Evolutionary conservation across 2,113 vertebrate species (phyloP).

Genomic region (Corydoras maculifer): DNA sequence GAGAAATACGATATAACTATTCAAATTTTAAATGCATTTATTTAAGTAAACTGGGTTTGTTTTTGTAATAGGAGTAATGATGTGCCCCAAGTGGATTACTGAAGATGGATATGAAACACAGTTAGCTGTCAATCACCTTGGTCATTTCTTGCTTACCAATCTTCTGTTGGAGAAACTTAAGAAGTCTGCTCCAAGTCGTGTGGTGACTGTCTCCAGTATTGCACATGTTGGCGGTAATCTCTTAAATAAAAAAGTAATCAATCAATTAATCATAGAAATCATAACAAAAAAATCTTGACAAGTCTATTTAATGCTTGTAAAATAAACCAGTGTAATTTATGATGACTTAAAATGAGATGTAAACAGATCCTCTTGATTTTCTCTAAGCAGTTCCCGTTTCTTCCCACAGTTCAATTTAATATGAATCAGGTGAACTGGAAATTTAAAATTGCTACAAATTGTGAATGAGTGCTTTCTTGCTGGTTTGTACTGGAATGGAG

Average conservation of each 20-base stretch:
- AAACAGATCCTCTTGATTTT: no score
- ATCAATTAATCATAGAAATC: no score
- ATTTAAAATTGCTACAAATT: no score
- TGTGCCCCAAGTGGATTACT: conserved; percentile 65
- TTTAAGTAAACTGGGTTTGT: not conserved
- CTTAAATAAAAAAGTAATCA: not conserved
- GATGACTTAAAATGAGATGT: no score
- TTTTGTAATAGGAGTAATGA: conserved; percentile 62
- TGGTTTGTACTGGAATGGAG: no score
- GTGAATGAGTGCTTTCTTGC: no score
- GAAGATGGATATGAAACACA: conserved; percentile 70
- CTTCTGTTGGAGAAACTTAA: conserved; percentile 59
- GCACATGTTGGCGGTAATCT: conserved; percentile 56
- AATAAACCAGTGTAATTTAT: no score
- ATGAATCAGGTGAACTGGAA: no score
- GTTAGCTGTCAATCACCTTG: conserved; percentile 66
- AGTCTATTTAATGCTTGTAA: no score
- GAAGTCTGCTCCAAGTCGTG: conserved; percentile 59
- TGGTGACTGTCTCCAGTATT: conserved; percentile 63
- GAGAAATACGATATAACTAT: not conserved
- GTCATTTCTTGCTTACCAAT: conserved; percentile 68
- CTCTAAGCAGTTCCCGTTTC: no score
- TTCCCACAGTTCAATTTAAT: no score
- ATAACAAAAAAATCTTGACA: no score
- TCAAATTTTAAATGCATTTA: not conserved